phyloP scores from a whole-genome alignment of 2,888 invertebrate genomes.

The Urechis unicinctus region DNA sequence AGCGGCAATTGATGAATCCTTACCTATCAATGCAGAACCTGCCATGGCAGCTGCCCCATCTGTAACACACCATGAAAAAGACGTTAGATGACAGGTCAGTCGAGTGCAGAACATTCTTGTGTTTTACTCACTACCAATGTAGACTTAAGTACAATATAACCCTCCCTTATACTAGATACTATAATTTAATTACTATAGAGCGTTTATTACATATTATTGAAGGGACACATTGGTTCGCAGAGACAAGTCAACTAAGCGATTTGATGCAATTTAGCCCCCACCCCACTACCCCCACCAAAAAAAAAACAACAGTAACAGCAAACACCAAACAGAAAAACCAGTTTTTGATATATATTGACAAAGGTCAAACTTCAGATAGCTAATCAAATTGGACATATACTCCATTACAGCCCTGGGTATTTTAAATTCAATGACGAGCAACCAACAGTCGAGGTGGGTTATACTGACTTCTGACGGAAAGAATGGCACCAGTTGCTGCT shows the following conservation, averaged over 20 bases:
- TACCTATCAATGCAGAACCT: conserved; percentile 89
- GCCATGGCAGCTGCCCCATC: conserved; percentile 59
- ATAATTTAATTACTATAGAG: too few relatives aligned
- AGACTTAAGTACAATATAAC: too few relatives aligned
- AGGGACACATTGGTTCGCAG: too few relatives aligned
- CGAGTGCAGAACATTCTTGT: too few relatives aligned
- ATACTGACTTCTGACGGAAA: conserved; percentile 90
- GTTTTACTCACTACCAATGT: too few relatives aligned
- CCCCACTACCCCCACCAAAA: background rate
- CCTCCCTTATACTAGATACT: too few relatives aligned
- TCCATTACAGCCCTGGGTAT: background rate
- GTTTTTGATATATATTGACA: background rate
- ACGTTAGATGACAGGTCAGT: background rate
- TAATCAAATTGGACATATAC: background rate
- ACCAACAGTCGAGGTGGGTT: background rate
- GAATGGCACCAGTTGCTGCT: conserved; percentile 89
- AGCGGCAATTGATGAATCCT: too few relatives aligned
- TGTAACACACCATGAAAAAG: conserved; percentile 25
- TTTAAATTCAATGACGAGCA: background rate
- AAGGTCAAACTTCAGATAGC: too few relatives aligned
- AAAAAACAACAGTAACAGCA: background rate
- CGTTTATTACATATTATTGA: too few relatives aligned
- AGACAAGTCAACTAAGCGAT: too few relatives aligned
- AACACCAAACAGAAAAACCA: background rate
- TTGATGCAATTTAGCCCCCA: too few relatives aligned